phyloP scores from a whole-genome alignment of 1,140 invertebrate species.

The Drosophila tani region DNA sequence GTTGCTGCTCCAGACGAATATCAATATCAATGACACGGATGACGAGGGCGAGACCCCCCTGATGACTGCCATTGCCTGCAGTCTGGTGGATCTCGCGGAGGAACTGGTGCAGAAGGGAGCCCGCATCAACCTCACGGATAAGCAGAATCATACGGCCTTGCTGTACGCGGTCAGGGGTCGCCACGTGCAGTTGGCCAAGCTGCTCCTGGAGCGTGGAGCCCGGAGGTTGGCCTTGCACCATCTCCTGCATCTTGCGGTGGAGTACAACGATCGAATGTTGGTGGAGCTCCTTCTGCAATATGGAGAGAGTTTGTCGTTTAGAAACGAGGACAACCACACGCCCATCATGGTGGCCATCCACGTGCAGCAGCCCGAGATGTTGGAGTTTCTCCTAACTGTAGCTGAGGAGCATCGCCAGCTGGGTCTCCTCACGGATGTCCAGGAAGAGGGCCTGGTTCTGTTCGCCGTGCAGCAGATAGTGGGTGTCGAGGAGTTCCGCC shows the following conservation, averaged over 20 bases:
- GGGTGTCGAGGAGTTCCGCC: conserved; percentile 77
- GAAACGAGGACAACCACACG: conserved; percentile 87
- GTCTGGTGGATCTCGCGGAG: conserved; percentile 85
- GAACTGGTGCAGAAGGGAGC: conserved; percentile 86
- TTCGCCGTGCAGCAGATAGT: conserved; percentile 85
- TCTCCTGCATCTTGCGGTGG: conserved; percentile 87
- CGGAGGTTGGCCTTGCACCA: conserved; percentile 87
- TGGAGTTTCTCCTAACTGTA: conserved; percentile 85
- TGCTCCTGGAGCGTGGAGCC: conserved; percentile 86
- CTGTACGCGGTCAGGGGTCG: conserved; percentile 86
- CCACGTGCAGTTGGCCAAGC: conserved; percentile 80
- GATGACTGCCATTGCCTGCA: conserved; percentile 86
- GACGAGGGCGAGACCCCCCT: conserved; percentile 87
- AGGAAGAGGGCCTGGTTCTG: conserved; percentile 84
- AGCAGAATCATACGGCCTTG: conserved; percentile 86
- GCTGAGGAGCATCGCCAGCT: conserved; percentile 72
- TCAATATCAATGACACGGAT: conserved; percentile 87
- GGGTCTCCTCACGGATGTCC: conserved; percentile 56
- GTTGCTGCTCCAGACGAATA: conserved; percentile 87
- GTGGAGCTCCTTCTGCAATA: conserved; percentile 85
- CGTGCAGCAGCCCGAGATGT: conserved; percentile 86
- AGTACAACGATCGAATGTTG: conserved; percentile 85
- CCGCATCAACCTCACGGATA: conserved; percentile 87
- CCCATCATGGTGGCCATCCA: conserved; percentile 88
- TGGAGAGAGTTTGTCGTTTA: conserved; percentile 86